Base-by-base conservation (phyloP, 2,113 vertebrate species). In the Microcebus griseorufus region DNA sequence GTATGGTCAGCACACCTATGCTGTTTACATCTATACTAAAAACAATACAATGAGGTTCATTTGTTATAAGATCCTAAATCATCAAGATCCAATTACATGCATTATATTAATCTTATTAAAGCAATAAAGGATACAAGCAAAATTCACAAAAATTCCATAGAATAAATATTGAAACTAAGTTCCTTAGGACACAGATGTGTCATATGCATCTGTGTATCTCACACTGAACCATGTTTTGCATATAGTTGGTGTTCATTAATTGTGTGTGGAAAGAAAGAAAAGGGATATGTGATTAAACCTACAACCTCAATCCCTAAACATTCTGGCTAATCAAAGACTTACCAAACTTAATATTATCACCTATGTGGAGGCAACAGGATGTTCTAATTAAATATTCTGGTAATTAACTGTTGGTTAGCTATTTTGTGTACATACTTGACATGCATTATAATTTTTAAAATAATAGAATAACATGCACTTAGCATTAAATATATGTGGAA, bases 11-110 rank as follows among this genome's bases (percentile, higher is more conserved):
- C 93, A 97, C 8, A 84, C 42, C 84, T 87, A 91, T 2, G 90
- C 51, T 2, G 0, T 92, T 97, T 81, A 93, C 51, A 91, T 70
- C 92, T 89, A 51, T 81, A 94, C 70, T 62, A 85, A 70, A 97
- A 97, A 95, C 73, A 97, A 93, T 72, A 96, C 75, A 78, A 76
- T 72, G 22, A 96, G 53, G 39, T 65, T 92, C 45, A 83, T 89
- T 95, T 48, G 9, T 78, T 90, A 32, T 48, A 91, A 90, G 58
- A 88, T n/a, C 27, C 45, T 76, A 81, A 76, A 87, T 92, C 62
- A 96, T 58, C 72, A 82, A 92, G 29, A 95, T 94, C 92, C 70
- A 80, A 48, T 65, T 96, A 55, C 60, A 92, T 83, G 60, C 5
- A 91, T 73, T 80, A 85, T 45, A 96, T 76, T 93, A 95, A 92